A percentile compares a stretch with the other conserved stretches of the same genome.
Conservation (phyloP, 2,113 vertebrate genomes). For the Pagrus major region DNA sequence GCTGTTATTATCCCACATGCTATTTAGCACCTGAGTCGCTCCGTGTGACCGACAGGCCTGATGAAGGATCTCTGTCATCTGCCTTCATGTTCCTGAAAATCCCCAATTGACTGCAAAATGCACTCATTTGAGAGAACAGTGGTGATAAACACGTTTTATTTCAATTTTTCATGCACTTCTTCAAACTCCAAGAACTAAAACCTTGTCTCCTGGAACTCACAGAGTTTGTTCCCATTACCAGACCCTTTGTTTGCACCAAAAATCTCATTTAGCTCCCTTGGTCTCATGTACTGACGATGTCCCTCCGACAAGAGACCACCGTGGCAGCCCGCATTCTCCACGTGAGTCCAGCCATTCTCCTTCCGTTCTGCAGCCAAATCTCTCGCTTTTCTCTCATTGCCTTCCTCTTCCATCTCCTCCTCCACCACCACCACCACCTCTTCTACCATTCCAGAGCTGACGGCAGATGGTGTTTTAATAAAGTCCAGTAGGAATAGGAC, state of each 20-base stretch:
- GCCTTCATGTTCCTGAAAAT: neutral
- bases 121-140: neutral
- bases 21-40: slow-evolving; percentile 77
- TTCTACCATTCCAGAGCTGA: slow-evolving; percentile 88
- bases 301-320: slow-evolving; percentile 69
- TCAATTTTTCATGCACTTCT: neutral
- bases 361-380: slow-evolving; percentile 71
- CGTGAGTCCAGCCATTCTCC: slow-evolving; percentile 70
- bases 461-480: slow-evolving; percentile 99
- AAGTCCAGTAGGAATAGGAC: slow-evolving; percentile 99
- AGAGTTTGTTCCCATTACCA: slow-evolving; percentile 57
- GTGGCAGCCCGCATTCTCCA: slow-evolving; percentile 69
- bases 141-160: neutral
- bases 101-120: neutral
- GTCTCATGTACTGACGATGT: slow-evolving; percentile 58
- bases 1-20: slow-evolving; percentile 38
- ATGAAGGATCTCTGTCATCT: slow-evolving; percentile 17
- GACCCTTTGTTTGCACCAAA: slow-evolving; percentile 47
- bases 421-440: slow-evolving; percentile 76
- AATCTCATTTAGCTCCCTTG: slow-evolving; percentile 65
- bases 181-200: slow-evolving; percentile 30
- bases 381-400: slow-evolving; percentile 61
- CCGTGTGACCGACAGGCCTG: slow-evolving; percentile 51
- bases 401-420: slow-evolving; percentile 70
- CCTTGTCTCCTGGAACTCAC: slow-evolving; percentile 49